phyloP scores from a whole-genome alignment of 2,113 vertebrate genomes.

The Delphinapterus leucas region DNA sequence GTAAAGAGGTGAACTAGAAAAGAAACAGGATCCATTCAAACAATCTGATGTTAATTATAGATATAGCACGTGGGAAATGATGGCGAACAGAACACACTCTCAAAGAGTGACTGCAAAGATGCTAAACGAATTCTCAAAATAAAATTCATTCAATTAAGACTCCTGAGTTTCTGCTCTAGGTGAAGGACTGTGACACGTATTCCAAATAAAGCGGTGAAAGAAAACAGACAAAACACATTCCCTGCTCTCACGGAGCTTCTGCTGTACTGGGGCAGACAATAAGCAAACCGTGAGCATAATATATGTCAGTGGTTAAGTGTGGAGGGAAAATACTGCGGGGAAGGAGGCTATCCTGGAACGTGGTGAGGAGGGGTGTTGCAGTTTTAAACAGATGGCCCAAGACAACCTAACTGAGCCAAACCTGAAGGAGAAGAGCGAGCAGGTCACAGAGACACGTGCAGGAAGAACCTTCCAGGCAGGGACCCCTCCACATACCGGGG shows the following conservation, averaged over 20 bases:
- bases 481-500: too few species aligned
- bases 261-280: background rate
- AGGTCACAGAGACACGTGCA: background rate
- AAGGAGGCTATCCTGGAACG: background rate
- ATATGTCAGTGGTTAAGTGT: background rate
- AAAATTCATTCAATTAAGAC: background rate
- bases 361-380: accelerated
- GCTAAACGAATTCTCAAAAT: background rate
- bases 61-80: background rate
- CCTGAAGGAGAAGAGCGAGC: background rate
- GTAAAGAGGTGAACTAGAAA: background rate
- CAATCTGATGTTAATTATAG: background rate
- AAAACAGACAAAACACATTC: background rate
- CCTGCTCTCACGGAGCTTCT: background rate
- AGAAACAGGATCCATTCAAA: background rate
- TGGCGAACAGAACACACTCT: background rate
- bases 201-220: background rate
- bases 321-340: background rate
- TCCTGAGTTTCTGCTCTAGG: background rate
- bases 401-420: background rate
- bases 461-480: background rate
- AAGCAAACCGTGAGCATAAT: background rate
- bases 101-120: background rate
- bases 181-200: background rate
- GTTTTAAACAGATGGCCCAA: background rate